phyloP scores from a whole-genome alignment of 2,888 invertebrate genomes.

The Cheilosia impressa region DNA sequence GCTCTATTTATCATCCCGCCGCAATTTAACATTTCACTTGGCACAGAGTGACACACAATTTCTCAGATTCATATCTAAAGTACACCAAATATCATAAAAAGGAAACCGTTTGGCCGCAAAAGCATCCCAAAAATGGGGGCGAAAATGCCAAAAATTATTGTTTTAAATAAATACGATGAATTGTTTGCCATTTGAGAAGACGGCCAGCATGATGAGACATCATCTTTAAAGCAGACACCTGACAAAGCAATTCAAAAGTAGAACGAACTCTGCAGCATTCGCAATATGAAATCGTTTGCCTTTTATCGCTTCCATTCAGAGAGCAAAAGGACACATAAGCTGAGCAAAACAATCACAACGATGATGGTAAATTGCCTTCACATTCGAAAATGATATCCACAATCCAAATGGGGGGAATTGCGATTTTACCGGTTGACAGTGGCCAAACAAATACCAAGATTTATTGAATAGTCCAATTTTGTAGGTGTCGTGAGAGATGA shows the following conservation, averaged over 20 bases:
- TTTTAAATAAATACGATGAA: conserved; percentile 48
- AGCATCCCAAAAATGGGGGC: background rate
- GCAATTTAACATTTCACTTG: conserved; percentile 22
- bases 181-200: conserved; percentile 22
- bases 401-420: conserved; percentile 19
- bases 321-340: conserved; percentile 13
- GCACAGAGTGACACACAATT: conserved; percentile 11
- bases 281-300: conserved; percentile 39
- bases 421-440: conserved; percentile 22
- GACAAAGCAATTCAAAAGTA: conserved; percentile 33
- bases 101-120: background rate
- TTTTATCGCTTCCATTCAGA: conserved; percentile 25
- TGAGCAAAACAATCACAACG: background rate
- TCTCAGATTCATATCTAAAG: conserved; percentile 19
- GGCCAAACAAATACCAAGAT: background rate
- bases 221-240: conserved; percentile 38
- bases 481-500: conserved; percentile 25
- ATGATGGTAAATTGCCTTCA: conserved; percentile 39
- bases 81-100: conserved; percentile 1
- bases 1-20: background rate
- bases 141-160: conserved; percentile 47
- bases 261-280: conserved; percentile 32
- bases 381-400: conserved; percentile 22
- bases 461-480: conserved; percentile 1
- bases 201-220: conserved; percentile 1